phyloP scores from a whole-genome alignment of 2,113 vertebrate genomes.

The Boleophthalmus pectinirostris region DNA sequence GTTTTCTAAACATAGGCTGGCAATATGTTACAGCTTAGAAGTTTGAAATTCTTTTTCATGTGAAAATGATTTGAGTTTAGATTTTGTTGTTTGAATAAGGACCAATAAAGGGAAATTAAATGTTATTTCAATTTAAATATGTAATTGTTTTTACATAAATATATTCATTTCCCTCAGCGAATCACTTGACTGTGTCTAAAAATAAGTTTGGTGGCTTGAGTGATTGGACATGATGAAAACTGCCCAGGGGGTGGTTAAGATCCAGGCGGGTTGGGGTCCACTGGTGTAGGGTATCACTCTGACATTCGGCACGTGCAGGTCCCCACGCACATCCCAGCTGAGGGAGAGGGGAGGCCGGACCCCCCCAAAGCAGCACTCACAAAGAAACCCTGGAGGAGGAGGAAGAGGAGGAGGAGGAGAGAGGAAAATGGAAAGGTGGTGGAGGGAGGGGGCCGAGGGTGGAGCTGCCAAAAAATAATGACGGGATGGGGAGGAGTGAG shows the following conservation, averaged over 20 bases:
- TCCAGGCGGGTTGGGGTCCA: not conserved
- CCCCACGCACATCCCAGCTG: slow-evolving; percentile 75
- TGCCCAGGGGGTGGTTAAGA: not conserved
- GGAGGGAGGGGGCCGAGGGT: slow-evolving; percentile 47
- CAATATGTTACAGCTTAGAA: no score
- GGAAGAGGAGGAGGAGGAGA: slow-evolving; percentile 45
- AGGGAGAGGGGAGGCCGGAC: slow-evolving; percentile 35
- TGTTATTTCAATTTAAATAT: no score
- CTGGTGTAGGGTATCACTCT: slow-evolving; percentile 59
- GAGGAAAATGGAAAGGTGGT: slow-evolving; percentile 48
- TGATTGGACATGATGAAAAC: not conserved
- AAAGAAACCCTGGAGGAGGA: slow-evolving; percentile 63
- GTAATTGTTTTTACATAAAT: no score
- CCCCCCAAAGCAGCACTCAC: slow-evolving; percentile 47
- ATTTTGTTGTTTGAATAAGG: no score
- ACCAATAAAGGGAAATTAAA: no score
- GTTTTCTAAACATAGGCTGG: no score
- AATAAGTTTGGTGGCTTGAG: not conserved
- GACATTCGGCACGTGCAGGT: slow-evolving; percentile 80
- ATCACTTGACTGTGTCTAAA: not conserved
- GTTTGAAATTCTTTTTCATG: no score
- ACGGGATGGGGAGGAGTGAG: slow-evolving; percentile 18
- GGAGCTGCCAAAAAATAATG: slow-evolving; percentile 50
- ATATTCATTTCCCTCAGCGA: not conserved
- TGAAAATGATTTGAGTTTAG: no score